Conservation (phyloP, 2,113 vertebrate genomes). For the Chinchilla lanigera region DNA sequence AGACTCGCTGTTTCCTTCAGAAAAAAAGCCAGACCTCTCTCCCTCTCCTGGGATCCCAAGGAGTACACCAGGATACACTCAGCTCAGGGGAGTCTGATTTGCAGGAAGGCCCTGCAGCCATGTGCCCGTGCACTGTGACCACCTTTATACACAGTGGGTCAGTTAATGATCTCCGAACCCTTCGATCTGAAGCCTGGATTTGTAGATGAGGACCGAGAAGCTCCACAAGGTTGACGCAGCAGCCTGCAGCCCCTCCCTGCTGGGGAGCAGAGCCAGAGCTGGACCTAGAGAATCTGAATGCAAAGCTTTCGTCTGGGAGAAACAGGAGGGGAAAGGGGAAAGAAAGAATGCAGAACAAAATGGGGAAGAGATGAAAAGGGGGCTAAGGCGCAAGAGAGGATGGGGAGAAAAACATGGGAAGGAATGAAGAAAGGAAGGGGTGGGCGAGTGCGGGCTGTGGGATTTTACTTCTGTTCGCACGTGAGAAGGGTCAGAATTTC, state of each 20-base stretch:
- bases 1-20: background rate
- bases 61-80: background rate
- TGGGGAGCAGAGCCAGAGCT: background rate
- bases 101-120: background rate
- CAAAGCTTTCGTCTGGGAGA: background rate
- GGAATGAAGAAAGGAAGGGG: background rate
- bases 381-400: too few species aligned
- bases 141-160: background rate
- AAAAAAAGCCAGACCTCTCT: background rate
- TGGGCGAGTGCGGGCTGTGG: background rate
- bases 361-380: background rate
- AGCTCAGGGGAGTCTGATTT: background rate
- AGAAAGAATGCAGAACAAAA: background rate
- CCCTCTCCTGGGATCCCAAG: background rate
- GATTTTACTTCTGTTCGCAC: background rate
- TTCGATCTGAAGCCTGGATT: background rate
- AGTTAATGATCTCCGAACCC: background rate
- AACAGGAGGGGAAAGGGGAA: background rate
- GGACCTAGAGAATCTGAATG: background rate
- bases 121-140: background rate
- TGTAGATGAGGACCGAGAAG: background rate
- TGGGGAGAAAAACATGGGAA: fast-evolving
- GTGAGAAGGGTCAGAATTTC: constrained; percentile 46
- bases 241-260: background rate
- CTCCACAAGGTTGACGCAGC: background rate